A percentile compares a stretch with the other conserved stretches of the same genome.
phyloP scores from a whole-genome alignment of 1,140 invertebrate species.

The Caenorhabditis tropicalis region DNA sequence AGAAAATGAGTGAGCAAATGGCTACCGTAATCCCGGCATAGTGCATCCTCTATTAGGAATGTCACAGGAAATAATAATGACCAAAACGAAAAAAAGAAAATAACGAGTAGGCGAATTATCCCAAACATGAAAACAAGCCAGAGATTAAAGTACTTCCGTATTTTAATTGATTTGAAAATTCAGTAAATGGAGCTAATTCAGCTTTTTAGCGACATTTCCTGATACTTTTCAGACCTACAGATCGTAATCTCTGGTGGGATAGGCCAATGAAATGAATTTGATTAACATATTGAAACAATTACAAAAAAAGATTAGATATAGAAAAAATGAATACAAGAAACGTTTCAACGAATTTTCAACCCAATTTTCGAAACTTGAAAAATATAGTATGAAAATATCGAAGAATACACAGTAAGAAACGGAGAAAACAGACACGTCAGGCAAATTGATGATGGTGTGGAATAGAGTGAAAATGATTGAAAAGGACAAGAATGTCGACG shows the following conservation, averaged over 20 bases:
- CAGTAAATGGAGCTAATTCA: neutral
- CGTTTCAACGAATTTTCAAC: neutral
- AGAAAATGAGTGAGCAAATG: neutral
- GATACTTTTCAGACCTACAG: neutral
- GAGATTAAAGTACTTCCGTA: slow-evolving; percentile 40
- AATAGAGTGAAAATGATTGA: too few relatives aligned
- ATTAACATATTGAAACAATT: slow-evolving; percentile 18
- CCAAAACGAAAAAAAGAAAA: slow-evolving; percentile 25
- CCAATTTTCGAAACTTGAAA: too few relatives aligned
- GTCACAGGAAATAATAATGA: slow-evolving; percentile 1
- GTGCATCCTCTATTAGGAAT: neutral
- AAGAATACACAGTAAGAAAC: neutral
- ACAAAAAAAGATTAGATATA: neutral
- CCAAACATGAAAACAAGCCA: slow-evolving; percentile 39
- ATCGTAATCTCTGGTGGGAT: slow-evolving; percentile 43
- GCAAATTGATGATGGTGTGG: neutral
- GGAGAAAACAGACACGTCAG: neutral
- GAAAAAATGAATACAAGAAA: slow-evolving; percentile 27
- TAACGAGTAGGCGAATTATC: neutral
- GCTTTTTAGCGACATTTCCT: neutral
- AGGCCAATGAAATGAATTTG: slow-evolving; percentile 3
- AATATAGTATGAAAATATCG: too few relatives aligned
- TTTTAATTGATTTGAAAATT: neutral
- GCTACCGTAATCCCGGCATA: slow-evolving; percentile 26
- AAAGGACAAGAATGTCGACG: too few relatives aligned